Conservation (phyloP, 2,888 invertebrate genomes). For the Danaus chrysippus region DNA sequence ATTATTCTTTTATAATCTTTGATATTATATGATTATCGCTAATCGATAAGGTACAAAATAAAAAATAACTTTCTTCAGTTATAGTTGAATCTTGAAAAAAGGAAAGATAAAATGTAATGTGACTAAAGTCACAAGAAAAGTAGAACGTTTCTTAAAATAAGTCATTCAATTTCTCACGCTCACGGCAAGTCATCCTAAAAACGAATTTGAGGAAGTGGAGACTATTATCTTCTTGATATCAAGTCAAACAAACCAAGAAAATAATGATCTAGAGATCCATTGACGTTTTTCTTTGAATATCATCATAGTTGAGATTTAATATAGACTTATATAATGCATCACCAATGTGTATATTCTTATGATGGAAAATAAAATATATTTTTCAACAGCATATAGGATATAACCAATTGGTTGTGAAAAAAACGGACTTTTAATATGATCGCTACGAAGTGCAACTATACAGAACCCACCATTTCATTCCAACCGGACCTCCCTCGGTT, state of each 20-base stretch:
- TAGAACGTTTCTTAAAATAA: slow-evolving; percentile 43
- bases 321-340: too few species aligned
- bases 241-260: slow-evolving; percentile 60
- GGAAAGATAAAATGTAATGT: slow-evolving; percentile 19
- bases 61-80: slow-evolving; percentile 25
- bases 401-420: too few species aligned
- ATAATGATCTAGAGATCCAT: slow-evolving; percentile 34
- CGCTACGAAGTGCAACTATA: slow-evolving; percentile 9
- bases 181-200: slow-evolving; percentile 59
- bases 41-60: slow-evolving; percentile 8
- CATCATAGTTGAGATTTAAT: background rate
- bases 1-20: too few species aligned
- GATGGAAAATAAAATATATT: background rate
- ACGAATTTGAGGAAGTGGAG: slow-evolving; percentile 69
- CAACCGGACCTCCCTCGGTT: slow-evolving; percentile 20
- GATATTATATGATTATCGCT: too few species aligned
- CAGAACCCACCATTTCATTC: slow-evolving; percentile 19
- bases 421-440: too few species aligned
- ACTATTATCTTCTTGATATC: slow-evolving; percentile 66
- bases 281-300: background rate
- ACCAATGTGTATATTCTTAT: too few species aligned
- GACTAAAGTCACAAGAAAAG: slow-evolving; percentile 31
- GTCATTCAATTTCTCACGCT: slow-evolving; percentile 68
- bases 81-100: slow-evolving; percentile 10
- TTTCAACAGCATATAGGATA: background rate